These are phyloP conservation scores for Gymnobelideus leadbeateri DNA, from an alignment of 2,113 vertebrate genomes.

Conservation along the genomic window DNA sequence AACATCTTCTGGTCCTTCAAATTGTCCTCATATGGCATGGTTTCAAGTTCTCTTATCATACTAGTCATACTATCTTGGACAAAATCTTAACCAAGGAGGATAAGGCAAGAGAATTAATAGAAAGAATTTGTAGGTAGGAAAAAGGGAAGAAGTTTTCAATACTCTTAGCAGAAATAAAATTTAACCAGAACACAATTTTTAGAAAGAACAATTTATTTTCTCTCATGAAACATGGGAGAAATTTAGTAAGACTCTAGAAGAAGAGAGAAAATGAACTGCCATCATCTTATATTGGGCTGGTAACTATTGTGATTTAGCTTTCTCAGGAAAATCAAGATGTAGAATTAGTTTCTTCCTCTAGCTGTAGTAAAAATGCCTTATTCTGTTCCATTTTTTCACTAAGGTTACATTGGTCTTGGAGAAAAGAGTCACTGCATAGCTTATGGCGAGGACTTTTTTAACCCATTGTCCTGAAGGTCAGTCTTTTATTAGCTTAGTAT, in stretches of 20 bases:
- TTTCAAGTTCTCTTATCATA: too few relatives aligned
- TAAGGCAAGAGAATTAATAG: background rate
- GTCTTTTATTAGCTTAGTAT: background rate
- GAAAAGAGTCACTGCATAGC: background rate
- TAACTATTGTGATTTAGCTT: background rate
- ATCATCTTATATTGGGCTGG: background rate
- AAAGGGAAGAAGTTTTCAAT: background rate
- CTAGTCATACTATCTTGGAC: too few relatives aligned
- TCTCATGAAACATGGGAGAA: background rate
- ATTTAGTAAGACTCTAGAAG: background rate
- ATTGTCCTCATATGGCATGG: too few relatives aligned
- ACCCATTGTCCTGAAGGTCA: background rate
- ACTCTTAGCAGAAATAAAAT: background rate
- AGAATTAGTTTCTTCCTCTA: background rate
- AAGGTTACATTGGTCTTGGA: background rate
- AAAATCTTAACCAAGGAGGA: background rate
- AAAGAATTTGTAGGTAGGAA: background rate
- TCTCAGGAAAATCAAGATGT: constrained; percentile 24
- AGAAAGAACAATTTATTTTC: background rate
- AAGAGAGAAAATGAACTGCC: constrained; percentile 6
- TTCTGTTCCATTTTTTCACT: background rate
- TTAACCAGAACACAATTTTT: background rate
- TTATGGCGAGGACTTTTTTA: constrained; percentile 1
- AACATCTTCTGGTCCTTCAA: too few relatives aligned
- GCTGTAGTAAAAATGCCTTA: constrained; percentile 5